Conservation (phyloP, 1,140 invertebrate species). For the Coenobita brevimanus region DNA sequence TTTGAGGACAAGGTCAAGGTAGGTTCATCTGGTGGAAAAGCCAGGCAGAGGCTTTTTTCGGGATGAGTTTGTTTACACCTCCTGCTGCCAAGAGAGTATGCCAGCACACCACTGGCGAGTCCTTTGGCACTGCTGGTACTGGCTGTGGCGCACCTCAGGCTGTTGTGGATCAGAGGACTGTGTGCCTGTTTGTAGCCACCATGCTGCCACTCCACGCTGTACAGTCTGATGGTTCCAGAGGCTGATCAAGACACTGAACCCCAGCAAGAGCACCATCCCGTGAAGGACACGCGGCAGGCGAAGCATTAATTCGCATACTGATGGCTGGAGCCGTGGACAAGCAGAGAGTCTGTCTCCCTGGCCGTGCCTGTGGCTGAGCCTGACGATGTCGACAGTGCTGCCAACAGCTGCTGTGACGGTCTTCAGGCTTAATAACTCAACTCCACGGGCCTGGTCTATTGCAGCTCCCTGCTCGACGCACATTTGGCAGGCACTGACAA, state of each 20-base stretch:
- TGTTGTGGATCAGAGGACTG: constrained; percentile 36
- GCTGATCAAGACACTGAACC: constrained; percentile 7
- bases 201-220: constrained; percentile 41
- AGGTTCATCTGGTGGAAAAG: too few species aligned
- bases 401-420: neutral
- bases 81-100: neutral
- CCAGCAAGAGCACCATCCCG: constrained; percentile 11
- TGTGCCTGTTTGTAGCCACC: constrained; percentile 30
- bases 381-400: neutral
- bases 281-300: neutral
- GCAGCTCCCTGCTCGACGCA: constrained; percentile 7
- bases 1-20: too few species aligned
- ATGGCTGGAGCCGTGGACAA: constrained; percentile 18
- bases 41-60: constrained; percentile 6
- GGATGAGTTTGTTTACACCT: too few species aligned
- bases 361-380: constrained; percentile 12
- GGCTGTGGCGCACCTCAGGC: constrained; percentile 25
- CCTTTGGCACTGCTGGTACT: neutral
- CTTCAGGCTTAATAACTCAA: neutral
- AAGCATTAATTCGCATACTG: neutral
- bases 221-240: constrained; percentile 3
- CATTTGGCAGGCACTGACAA: constrained; percentile 1
- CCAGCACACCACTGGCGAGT: constrained; percentile 15
- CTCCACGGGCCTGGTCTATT: neutral
- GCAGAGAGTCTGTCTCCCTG: neutral